A percentile compares a stretch with the other conserved stretches of the same genome.
phyloP scores from a whole-genome alignment of 2,888 invertebrate genomes.

The Opisthograptis luteolata region DNA sequence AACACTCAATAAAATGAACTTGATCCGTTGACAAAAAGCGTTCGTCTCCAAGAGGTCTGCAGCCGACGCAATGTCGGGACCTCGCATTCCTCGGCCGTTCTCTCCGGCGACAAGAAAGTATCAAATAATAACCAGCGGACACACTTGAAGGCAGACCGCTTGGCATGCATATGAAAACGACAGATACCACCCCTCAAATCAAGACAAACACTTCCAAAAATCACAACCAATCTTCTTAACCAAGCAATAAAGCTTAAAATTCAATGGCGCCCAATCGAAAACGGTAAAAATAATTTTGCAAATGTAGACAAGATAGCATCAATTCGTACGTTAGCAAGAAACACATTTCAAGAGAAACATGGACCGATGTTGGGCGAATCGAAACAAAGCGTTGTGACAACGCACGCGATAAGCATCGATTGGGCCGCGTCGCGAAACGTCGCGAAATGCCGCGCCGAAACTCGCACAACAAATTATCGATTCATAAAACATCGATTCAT shows the following conservation, averaged over 20 bases:
- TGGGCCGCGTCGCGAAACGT: conserved; percentile 79
- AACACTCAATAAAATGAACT: conserved; percentile 47
- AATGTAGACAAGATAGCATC: conserved; percentile 70
- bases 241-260: conserved; percentile 49
- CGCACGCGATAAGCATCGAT: conserved; percentile 76
- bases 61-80: conserved; percentile 56
- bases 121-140: conserved; percentile 80
- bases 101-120: conserved; percentile 75
- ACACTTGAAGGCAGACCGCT: conserved; percentile 76
- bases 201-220: conserved; percentile 33
- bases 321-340: conserved; percentile 81
- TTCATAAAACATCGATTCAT: conserved; percentile 84
- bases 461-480: conserved; percentile 82
- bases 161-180: conserved; percentile 78
- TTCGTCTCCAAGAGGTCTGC: conserved; percentile 46
- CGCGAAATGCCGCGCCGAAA: conserved; percentile 81
- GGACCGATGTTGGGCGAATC: conserved; percentile 76
- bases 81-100: conserved; percentile 55
- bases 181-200: conserved; percentile 54
- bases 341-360: conserved; percentile 82
- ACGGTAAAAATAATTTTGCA: conserved; percentile 60
- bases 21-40: conserved; percentile 43
- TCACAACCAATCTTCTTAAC: conserved; percentile 34
- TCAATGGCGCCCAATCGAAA: conserved; percentile 32
- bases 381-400: conserved; percentile 83